phyloP scores from a whole-genome alignment of 2,888 invertebrate genomes.

The Psylliodes chrysocephalus region DNA sequence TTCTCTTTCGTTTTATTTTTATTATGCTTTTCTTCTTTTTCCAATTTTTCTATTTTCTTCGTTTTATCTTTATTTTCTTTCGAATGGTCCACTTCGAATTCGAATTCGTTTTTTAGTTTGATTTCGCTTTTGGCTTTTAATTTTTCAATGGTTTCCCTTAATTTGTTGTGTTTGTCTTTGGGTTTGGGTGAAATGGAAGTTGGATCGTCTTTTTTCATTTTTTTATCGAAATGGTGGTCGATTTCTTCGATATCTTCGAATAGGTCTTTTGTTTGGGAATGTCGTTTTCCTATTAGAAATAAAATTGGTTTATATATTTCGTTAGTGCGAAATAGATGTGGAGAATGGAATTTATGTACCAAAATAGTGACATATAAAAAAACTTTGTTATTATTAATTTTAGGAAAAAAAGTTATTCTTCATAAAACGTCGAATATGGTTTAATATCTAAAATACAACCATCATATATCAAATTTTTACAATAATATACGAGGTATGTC shows the following conservation, averaged over 20 bases:
- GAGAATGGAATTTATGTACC: background rate
- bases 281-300: constrained; percentile 44
- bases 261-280: constrained; percentile 53
- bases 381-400: no score
- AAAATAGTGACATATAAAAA: no score
- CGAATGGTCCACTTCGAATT: constrained; percentile 53
- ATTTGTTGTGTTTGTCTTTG: constrained; percentile 63
- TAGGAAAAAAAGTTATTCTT: no score
- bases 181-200: constrained; percentile 50
- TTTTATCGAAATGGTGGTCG: constrained; percentile 40
- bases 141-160: constrained; percentile 70
- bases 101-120: constrained; percentile 58
- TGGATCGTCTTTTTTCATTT: constrained; percentile 35
- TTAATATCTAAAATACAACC: no score
- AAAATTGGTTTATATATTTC: constrained; percentile 23
- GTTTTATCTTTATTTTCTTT: constrained; percentile 56
- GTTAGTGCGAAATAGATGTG: background rate
- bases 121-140: constrained; percentile 73
- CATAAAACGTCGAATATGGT: no score
- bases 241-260: constrained; percentile 49
- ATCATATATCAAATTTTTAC: no score
- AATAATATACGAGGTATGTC: no score
- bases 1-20: constrained; percentile 46
- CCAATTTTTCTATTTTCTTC: constrained; percentile 54
- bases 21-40: constrained; percentile 44